Evolutionary conservation across 2,888 invertebrate genomes (phyloP), one percentile per base, ranked within the genome.

Genomic region (Thera obeliscata): DNA sequence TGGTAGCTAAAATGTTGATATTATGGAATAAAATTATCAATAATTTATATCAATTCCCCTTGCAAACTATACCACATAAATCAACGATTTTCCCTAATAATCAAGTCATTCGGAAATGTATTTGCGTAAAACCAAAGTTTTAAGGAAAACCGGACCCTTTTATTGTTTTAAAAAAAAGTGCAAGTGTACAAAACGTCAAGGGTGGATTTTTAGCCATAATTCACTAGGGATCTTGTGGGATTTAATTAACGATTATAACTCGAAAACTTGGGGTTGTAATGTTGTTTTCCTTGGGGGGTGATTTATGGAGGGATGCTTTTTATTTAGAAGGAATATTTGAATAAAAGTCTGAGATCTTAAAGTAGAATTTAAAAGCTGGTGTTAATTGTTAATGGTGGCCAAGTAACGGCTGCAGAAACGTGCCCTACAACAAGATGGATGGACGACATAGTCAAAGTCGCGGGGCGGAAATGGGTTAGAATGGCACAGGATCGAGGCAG

Each of bases 211-310:
- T 74, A 72, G 79, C 76, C 71, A 86, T 86, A 86, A 81, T 76
- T 86, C 82, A 84, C 78, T 65, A 67, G 83, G 80, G 80, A 81
- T 79, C 77, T 74, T 73, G 73, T 80, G 81, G 80, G 76, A 75
- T 83, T 86, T 85, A 86, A 86, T 85, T 85, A 86, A 83, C 82
- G 84, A 84, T 84, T 84, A 85, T 83, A 83, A 83, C 76, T 83
- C 74, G 70, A 75, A 81, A 85, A 82, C 76, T 81, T 83, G 75
- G 76, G 78, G 76, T 71, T 75, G 74, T 75, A 74, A 74, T 80
- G 78, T 78, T 79, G 76, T 78, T 78, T 79, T 76, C 71, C 67
- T 67, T 64, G 70, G 67, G 66, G 66, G 61, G 64, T 69, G 73
- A 73, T 73, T 75, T 72, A 73, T 71, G 69, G 38, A 35, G 38